Evolutionary conservation across 1,140 invertebrate genomes (phyloP), one percentile per base, ranked within the genome.

Genomic region (Physella acuta): DNA sequence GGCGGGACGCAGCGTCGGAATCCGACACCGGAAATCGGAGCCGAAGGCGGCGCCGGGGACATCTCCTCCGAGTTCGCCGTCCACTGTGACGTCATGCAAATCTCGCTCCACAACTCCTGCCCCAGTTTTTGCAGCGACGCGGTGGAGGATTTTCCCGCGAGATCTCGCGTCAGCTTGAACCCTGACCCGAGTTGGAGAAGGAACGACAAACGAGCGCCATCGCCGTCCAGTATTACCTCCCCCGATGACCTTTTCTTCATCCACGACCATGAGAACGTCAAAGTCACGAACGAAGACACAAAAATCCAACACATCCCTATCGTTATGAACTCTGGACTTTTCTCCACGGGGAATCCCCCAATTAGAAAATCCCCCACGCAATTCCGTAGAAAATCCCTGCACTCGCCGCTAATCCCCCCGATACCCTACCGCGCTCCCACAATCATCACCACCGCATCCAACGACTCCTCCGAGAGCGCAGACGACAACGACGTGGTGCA

Each of bases 51-150:
- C 17, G 20, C 1, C 14, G 1, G 26, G 2, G 3, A 26, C 8
- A n/a, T n/a, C n/a, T 4, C 20, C 30, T 30, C 33, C 33, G 14
- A n/a, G 1, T 8, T 30, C 2, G 26, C 26, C 0, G 37, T 52
- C 20, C 3, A 36, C 37, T n/a, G 14, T 20, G 34, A 39, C 33
- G 16, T 52, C 11, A 8, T 5, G 44, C 16, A 3, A n/a, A 26
- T 20, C 51, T 20, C 26, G 0, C 17, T 66, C 1, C 51, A 56
- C 34, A 56, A 24, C 14, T 66, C 64, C 30, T 64, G 62, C n/a
- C 62, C 62, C 17, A 64, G 30, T 33, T 52, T 64, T 24, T 51
- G n/a, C 28, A 16, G 52, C 5, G 30, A 51, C 28, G 8, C 39
- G 39, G 8, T 20, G 20, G 39, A 44, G 39, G 8, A 8, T 11